Conservation (phyloP, 2,888 invertebrate species). For the Scotopteryx bipunctaria region DNA sequence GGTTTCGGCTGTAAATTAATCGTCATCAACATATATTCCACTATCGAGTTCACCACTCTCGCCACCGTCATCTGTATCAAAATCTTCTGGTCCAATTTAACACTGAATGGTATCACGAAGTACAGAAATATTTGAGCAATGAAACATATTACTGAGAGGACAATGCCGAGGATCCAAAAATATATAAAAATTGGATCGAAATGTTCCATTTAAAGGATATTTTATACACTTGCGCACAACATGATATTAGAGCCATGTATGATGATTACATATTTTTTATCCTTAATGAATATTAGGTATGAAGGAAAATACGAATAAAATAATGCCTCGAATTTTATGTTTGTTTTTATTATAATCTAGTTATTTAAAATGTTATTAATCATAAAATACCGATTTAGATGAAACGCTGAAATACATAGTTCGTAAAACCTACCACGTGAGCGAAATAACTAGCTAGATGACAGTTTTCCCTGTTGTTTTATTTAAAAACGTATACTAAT, state of each 20-base stretch:
- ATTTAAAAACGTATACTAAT: too few relatives aligned
- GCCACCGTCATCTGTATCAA: conserved; percentile 14
- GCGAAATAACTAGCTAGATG: too few relatives aligned
- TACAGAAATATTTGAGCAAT: conserved; percentile 15
- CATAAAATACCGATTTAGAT: too few relatives aligned
- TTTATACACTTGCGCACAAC: background rate
- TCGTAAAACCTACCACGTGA: too few relatives aligned
- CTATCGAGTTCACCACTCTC: conserved; percentile 1
- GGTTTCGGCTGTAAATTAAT: background rate
- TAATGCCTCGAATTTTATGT: too few relatives aligned
- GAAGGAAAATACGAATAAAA: too few relatives aligned
- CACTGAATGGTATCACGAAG: conserved; percentile 10
- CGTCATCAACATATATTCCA: background rate
- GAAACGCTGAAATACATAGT: too few relatives aligned
- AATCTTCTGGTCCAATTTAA: conserved; percentile 19
- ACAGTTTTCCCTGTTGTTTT: too few relatives aligned
- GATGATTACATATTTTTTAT: too few relatives aligned
- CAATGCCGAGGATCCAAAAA: conserved; percentile 4
- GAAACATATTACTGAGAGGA: background rate
- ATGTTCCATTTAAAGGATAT: background rate
- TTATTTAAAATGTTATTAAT: too few relatives aligned
- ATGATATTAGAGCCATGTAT: background rate
- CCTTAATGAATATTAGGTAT: too few relatives aligned
- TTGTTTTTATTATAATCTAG: too few relatives aligned
- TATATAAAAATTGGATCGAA: background rate